phyloP scores from a whole-genome alignment of 2,888 invertebrate species.

The Stenichneumon culpator region DNA sequence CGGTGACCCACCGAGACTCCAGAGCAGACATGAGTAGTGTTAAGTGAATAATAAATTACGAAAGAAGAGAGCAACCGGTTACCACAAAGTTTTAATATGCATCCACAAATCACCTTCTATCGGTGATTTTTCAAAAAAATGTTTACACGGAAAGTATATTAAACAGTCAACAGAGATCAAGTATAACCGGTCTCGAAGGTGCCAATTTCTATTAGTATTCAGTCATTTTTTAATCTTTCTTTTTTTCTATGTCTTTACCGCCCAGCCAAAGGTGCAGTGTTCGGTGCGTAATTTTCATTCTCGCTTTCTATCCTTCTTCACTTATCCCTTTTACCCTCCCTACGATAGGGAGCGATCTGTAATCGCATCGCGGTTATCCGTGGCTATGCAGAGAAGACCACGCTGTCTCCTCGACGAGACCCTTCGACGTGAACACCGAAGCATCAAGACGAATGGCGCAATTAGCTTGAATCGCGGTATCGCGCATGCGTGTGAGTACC shows the following conservation, averaged over 20 bases:
- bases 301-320: slow-evolving; percentile 3
- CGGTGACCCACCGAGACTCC: too few species aligned
- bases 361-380: neutral
- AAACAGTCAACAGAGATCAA: neutral
- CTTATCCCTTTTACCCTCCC: neutral
- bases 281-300: slow-evolving; percentile 10
- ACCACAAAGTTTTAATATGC: neutral
- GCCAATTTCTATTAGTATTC: neutral
- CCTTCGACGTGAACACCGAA: slow-evolving; percentile 24
- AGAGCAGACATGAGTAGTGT: too few species aligned
- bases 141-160: neutral
- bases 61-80: too few species aligned
- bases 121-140: neutral
- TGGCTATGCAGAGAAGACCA: neutral
- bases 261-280: neutral
- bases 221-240: neutral
- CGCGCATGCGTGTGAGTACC: slow-evolving; percentile 15
- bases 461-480: slow-evolving; percentile 53
- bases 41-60: too few species aligned
- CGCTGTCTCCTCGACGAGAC: neutral
- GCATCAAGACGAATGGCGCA: slow-evolving; percentile 58
- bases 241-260: neutral
- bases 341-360: neutral
- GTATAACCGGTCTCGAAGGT: slow-evolving; percentile 3
- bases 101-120: neutral